Conservation (phyloP, 2,113 vertebrate genomes). For the Chascanopsetta lugubris region DNA sequence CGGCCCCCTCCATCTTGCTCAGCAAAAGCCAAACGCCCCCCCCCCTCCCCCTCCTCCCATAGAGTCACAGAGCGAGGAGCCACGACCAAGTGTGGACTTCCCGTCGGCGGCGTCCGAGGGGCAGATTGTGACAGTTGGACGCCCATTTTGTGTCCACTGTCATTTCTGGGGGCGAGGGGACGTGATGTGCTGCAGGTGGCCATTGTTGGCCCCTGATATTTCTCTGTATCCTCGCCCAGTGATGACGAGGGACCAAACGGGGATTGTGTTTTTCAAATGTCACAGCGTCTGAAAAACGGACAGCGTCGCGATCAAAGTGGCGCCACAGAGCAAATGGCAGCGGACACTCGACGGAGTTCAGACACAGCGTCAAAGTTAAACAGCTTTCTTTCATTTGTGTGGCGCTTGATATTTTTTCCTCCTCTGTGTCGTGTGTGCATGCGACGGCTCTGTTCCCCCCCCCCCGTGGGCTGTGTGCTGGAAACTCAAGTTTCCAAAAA, state of each 20-base stretch:
- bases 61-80: constrained; percentile 37
- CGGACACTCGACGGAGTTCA: constrained; percentile 47
- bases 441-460: no score
- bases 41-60: no score
- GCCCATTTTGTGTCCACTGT: constrained; percentile 62
- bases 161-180: constrained; percentile 67
- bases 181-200: constrained; percentile 61
- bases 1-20: constrained; percentile 36
- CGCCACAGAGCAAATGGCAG: constrained; percentile 56
- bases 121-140: constrained; percentile 71
- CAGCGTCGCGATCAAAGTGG: constrained; percentile 60
- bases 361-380: constrained; percentile 59
- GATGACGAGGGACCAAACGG: constrained; percentile 61
- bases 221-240: constrained; percentile 44
- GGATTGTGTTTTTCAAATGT: constrained; percentile 59
- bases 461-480: no score
- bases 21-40: constrained; percentile 54
- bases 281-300: constrained; percentile 55
- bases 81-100: constrained; percentile 67
- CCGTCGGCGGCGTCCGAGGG: constrained; percentile 45
- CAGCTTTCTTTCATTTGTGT: constrained; percentile 36
- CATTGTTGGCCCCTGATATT: constrained; percentile 54
- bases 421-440: constrained; percentile 11
- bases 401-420: neutral
- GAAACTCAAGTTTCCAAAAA: no score